Evolutionary conservation across 2,113 vertebrate genomes (phyloP).

Genomic region (Nettapus auritus): DNA sequence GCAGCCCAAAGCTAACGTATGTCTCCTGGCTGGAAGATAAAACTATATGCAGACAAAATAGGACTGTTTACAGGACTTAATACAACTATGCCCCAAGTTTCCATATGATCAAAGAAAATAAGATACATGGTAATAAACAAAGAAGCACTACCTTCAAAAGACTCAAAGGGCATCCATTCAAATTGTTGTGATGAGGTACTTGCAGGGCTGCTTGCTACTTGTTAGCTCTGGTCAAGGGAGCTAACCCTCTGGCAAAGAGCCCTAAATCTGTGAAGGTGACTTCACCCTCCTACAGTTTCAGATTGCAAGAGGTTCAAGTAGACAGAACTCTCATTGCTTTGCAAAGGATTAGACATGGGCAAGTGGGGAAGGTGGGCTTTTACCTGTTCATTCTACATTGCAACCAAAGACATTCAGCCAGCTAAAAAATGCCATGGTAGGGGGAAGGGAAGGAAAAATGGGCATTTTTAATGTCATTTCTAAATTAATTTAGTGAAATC

Average conservation of each 20-base stretch:
- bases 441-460: not conserved
- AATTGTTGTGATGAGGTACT: not conserved
- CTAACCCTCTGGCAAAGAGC: not conserved
- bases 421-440: not conserved
- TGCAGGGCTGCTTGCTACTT: not conserved
- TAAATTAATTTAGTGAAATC: conserved; percentile 1
- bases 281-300: not conserved
- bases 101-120: not conserved
- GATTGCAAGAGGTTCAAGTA: not conserved
- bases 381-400: not conserved
- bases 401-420: not conserved
- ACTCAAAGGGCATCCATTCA: not conserved
- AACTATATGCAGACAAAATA: conserved; percentile 34
- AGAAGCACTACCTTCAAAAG: not conserved
- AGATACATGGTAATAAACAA: not conserved
- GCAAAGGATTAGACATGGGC: not conserved
- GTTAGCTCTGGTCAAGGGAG: not conserved
- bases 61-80: not conserved
- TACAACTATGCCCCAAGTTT: not conserved
- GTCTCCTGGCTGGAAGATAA: conserved; percentile 35
- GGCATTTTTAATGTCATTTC: not conserved
- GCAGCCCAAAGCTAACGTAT: conserved; percentile 34
- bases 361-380: not conserved
- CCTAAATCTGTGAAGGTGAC: not conserved
- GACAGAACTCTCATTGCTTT: not conserved